Evolutionary conservation across 2,797 vertebrate species (phyloP), one percentile per base, ranked within the genome.

Genomic region (Brachyrhaphis roseni): DNA sequence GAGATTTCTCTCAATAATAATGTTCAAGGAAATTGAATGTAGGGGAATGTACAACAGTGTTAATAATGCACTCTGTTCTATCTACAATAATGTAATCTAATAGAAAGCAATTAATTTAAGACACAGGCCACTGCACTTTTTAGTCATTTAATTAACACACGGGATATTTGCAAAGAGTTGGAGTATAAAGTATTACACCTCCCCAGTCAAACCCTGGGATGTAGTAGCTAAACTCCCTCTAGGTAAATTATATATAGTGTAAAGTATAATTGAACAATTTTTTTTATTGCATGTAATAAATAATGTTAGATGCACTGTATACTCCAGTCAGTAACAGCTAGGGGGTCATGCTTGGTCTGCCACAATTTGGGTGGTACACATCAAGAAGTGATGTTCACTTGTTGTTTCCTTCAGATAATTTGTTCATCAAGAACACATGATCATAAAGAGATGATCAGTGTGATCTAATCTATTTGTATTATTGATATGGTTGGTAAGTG

Each of bases 81-180:
- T 96, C 95, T 95, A 94, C 92, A 88, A 91, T 92, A 88, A 91
- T 91, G 92, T 95, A 95, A 96, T 96, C 95, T 96, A 96, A 96
- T 96, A 93, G 91, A 95, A 96, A 95, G 95, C 95, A 96, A 96
- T 96, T 96, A 96, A 96, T 96, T 95, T 94, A 95, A 90, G 96
- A 96, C 95, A 96, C 96, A 96, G 96, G 94, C 95, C 93, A 88
- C 92, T 96, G 95, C 95, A 93, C 95, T 93, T 95, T 96, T 95
- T 94, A 90, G 91, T 94, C 93, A 92, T 96, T 96, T 96, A 96
- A 96, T 96, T 96, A 96, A 95, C 92, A 85, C 81, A 82, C 82
- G 82, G 92, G 94, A 92, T 93, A 93, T 95, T 95, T 93, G 89
- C 86, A 83, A 91, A 87, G 90, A 91, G 92, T 91, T 80, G 74